These are phyloP conservation scores for Platysteira castanea DNA, from an alignment of 2,113 vertebrate species.

Conservation along the genomic window DNA sequence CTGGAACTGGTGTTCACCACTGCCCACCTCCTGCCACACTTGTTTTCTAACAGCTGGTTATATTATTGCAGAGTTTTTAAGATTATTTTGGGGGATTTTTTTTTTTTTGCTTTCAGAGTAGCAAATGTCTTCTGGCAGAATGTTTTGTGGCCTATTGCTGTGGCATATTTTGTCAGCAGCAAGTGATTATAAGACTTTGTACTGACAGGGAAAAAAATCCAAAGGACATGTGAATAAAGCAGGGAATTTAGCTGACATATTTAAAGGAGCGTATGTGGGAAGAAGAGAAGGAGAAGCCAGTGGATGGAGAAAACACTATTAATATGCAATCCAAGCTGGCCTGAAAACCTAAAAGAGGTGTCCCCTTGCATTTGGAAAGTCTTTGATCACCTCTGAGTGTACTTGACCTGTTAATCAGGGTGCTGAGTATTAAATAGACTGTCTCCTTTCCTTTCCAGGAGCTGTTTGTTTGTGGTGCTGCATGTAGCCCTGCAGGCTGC, in stretches of 20 bases:
- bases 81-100: not conserved
- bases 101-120: not conserved
- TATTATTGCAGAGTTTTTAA: not conserved
- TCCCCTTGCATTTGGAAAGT: constrained; percentile 9
- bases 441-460: constrained; percentile 71
- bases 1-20: not conserved
- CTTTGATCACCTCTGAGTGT: not conserved
- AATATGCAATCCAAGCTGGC: constrained; percentile 16
- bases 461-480: constrained; percentile 79
- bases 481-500: constrained; percentile 81
- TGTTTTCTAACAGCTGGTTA: not conserved
- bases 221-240: not conserved
- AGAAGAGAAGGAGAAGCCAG: not conserved
- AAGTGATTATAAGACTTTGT: not conserved
- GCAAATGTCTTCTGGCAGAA: not conserved
- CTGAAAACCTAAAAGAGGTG: constrained; percentile 44
- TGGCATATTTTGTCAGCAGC: not conserved
- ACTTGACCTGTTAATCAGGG: constrained; percentile 1
- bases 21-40: not conserved
- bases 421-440: not conserved
- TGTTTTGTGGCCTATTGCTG: not conserved
- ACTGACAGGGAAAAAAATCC: not conserved
- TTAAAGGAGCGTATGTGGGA: not conserved
- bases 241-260: not conserved
- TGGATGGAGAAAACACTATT: constrained; percentile 2